Evolutionary conservation across 2,797 vertebrate genomes (phyloP), one percentile per base, ranked within the genome.

Genomic region (Xenops minutus): DNA sequence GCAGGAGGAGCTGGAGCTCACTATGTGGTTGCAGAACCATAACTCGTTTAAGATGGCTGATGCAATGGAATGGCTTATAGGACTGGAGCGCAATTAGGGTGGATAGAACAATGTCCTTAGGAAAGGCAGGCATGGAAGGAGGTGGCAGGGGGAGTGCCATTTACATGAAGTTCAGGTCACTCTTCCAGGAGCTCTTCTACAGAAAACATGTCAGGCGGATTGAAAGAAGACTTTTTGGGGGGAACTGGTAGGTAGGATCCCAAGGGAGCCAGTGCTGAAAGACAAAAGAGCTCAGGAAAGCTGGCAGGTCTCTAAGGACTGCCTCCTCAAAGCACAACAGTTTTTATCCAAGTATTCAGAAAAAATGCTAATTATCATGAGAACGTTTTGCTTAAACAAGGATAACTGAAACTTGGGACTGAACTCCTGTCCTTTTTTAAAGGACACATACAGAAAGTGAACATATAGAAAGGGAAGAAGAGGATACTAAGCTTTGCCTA

Each of bases 11-110:
- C 36, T 83, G 32, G 36, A 88, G 39, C n/a, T 76, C 11, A 3
- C 7, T 1, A 2, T 2, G 1, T 4, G 2, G 3, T 64, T 76
- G 49, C 44, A 83, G 72, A 73, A 16, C 24, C 12, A 18, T 18
- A 21, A 71, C 3, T 9, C 67, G 44, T 89, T 56, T 85, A 51
- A 19, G 46, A 51, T 10, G 6, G 62, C 48, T 52, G 58, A n/a
- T 32, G 43, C 61, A 51, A 46, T 67, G 29, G 37, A 90, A 56
- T 32, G 29, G n/a, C 43, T 79, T 78, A 9, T 10, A 73, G 55
- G 59, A 36, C 63, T 66, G 43, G 24, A 32, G 24, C 39, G 30
- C 21, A 37, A 11, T 20, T 46, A 32, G 32, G 16, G 32, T 58
- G 17, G 30, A 14, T 73, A 12, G 36, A 49, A 22, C 36, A 62